Evolutionary conservation across 30 jellyfish, hydroid and myxozoan species (phyloP), one percentile per base, ranked within the genome.

Genomic region (Euphysa ruthae): DNA sequence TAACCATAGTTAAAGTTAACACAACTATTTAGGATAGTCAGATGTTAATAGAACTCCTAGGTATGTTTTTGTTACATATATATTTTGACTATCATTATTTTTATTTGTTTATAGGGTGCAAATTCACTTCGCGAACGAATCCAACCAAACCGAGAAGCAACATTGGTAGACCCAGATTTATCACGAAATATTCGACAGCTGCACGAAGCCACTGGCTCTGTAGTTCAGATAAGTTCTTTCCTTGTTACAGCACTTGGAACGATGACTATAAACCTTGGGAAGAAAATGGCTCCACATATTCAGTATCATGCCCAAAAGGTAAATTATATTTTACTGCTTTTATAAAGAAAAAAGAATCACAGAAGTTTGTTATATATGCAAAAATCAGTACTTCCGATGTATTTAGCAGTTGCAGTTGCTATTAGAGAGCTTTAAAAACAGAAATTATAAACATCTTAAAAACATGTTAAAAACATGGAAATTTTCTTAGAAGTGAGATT

Each of bases 151-250:
- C 75, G 63, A 33, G 91, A 51, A 32, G 82, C 93, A 1, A 54
- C 94, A 3, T 52, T 43, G 42, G 68, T 88, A 27, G 93, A 75
- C 55, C 93, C 93, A 2, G 71, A 88, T 15, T 35, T 77, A 15
- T 43, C 89, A 5, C 72, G 68, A 55, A 88, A 79, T 62, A 83
- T 88, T 2, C 97, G 92, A 28, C 94, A 88, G 29, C 56, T 88
- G 43, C 76, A 79, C 60, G 83, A 73, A 75, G 97, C 84, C 2
- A 88, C 97, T 49, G 97, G 94, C 32, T 93, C 97, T 32, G 93
- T 92, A 6, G 94, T 88, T 8, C 77, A 88, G 77, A 93, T 88
- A 57, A 79, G 93, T 77, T 44, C 83, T 21, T 71, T 73, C 33
- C 35, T 88, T 1, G 94, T 88, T 16, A 7, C 85, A 0, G 80